Conservation (phyloP, 1,140 invertebrate genomes). For the Atopsyche davidsoni region DNA sequence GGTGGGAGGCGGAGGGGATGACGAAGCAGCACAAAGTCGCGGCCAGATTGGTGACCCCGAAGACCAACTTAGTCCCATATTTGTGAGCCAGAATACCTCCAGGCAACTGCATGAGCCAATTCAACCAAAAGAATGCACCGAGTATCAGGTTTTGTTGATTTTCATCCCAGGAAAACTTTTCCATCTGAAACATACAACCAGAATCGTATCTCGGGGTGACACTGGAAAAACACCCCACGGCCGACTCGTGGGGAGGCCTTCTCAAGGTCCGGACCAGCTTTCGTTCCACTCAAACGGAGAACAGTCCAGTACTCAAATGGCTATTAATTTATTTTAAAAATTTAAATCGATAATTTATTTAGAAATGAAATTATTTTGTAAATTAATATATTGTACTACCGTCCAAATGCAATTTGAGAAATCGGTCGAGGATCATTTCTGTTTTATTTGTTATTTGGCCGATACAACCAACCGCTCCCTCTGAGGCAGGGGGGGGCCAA, state of each 20-base stretch:
- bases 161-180: constrained; percentile 61
- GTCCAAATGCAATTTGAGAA: too few relatives aligned
- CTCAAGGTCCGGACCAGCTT: too few relatives aligned
- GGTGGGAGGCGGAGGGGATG: constrained; percentile 59
- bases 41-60: constrained; percentile 61
- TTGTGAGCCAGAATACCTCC: constrained; percentile 64
- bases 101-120: constrained; percentile 67
- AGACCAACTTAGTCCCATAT: constrained; percentile 66
- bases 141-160: constrained; percentile 61
- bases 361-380: background rate
- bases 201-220: too few relatives aligned
- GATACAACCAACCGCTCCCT: too few relatives aligned
- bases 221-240: too few relatives aligned
- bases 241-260: too few relatives aligned
- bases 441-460: too few relatives aligned
- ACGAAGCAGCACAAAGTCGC: constrained; percentile 64
- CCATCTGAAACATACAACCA: constrained; percentile 31
- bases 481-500: too few relatives aligned
- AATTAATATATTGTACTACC: too few relatives aligned
- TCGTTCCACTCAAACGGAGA: too few relatives aligned
- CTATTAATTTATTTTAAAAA: background rate
- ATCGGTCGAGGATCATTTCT: too few relatives aligned
- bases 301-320: too few relatives aligned
- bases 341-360: background rate
- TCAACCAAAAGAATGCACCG: constrained; percentile 70